Evolutionary conservation across 2,797 vertebrate species (phyloP).

Genomic region (Intellagama lesueurii): DNA sequence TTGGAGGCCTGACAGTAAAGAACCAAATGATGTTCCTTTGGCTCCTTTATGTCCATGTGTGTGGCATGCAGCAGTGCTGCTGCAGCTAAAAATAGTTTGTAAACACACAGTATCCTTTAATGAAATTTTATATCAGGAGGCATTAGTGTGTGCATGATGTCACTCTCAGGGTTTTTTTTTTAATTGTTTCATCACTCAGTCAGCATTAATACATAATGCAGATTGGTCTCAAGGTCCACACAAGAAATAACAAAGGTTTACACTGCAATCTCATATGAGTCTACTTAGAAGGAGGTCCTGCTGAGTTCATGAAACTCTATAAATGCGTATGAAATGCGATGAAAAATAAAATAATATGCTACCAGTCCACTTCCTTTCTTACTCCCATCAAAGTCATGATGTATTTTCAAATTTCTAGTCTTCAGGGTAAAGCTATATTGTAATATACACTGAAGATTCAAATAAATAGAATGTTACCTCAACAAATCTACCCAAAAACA

Average conservation of each 20-base stretch:
- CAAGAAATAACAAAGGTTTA: not conserved
- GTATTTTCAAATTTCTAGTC: too few species aligned
- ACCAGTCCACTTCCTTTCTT: too few species aligned
- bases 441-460: too few species aligned
- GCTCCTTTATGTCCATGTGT: not conserved
- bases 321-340: not conserved
- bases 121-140: not conserved
- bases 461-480: too few species aligned
- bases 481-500: too few species aligned
- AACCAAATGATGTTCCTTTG: conserved; percentile 11
- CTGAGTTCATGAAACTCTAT: not conserved
- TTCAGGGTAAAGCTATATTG: too few species aligned
- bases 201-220: conserved; percentile 7
- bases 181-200: conserved; percentile 27
- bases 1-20: conserved; percentile 18
- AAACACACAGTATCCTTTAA: conserved; percentile 17
- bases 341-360: too few species aligned
- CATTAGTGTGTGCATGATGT: not conserved
- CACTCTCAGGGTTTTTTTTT: not conserved
- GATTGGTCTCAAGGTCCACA: not conserved
- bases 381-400: too few species aligned
- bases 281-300: not conserved
- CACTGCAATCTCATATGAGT: not conserved
- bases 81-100: conserved; percentile 24
- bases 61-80: not conserved